Conservation (phyloP, 2,797 vertebrate genomes). For the Falco naumanni region DNA sequence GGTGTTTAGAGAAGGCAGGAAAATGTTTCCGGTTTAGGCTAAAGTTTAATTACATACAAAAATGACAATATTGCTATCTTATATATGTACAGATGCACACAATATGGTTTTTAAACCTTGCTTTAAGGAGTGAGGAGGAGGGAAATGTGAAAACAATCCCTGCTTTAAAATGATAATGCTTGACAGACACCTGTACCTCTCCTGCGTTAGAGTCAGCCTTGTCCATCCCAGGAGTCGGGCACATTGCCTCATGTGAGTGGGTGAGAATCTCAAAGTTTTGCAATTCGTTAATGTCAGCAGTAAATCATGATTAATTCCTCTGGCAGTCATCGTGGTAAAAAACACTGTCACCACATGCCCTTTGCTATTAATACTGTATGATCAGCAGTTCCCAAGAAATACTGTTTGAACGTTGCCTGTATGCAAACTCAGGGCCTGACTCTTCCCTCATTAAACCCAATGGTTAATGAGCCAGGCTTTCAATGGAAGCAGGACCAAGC, state of each 20-base stretch:
- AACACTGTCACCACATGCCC: constrained; percentile 56
- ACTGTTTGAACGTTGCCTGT: not conserved
- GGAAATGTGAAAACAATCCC: not conserved
- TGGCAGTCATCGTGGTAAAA: constrained; percentile 1
- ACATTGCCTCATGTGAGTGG: constrained; percentile 21
- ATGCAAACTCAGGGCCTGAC: not conserved
- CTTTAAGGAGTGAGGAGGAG: not conserved
- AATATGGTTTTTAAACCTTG: not conserved
- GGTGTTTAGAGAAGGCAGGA: not conserved
- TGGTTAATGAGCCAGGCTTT: not conserved
- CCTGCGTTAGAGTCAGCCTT: not conserved
- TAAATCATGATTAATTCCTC: constrained; percentile 59
- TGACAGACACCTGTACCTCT: not conserved
- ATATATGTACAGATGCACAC: not conserved
- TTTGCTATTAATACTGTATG: not conserved
- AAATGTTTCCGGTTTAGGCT: not conserved
- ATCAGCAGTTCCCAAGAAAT: constrained; percentile 36
- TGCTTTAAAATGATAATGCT: not conserved
- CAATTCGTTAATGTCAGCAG: constrained; percentile 19
- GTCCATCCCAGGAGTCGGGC: not conserved
- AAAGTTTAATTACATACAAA: not conserved
- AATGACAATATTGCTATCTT: not conserved
- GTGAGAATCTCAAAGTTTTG: constrained; percentile 23
- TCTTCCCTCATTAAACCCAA: not conserved
- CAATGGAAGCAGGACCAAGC: not conserved